Evolutionary conservation across 1,140 invertebrate genomes (phyloP), one percentile per base, ranked within the genome.

Genomic region (Bombus sylvicola): DNA sequence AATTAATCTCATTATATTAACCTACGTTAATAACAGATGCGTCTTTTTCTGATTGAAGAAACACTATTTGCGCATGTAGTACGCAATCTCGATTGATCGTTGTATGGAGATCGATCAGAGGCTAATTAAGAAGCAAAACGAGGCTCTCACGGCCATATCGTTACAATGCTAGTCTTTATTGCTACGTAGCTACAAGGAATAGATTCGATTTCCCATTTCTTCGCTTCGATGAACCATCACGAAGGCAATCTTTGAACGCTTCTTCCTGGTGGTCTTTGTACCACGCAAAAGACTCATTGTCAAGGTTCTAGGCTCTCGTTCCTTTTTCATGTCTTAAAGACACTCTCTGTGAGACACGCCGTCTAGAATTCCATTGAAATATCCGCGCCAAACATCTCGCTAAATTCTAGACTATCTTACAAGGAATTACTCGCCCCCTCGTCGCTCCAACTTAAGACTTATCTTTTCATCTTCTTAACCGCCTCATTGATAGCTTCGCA

Each of bases 181-280:
- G 57, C 81, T 57, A 59, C 73, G 57, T 88, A 75, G 75, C 59
- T 62, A 62, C 59, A n/a, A 71, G 53, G 68, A 43, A 83, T 76
- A 75, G 79, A 79, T 88, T 88, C 76, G 74, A 89, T 88, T 89
- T 81, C 80, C 72, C 80, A 72, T 66, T 85, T 77, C 57, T 88
- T 47, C 87, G 87, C 81, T 90, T 74, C 88, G 89, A 64, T 84
- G 88, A 89, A 80, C 57, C 88, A 84, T 87, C 31, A 64, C 85
- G 81, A 90, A 87, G 85, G 81, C 64, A 74, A 76, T 25, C 81
- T 73, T 81, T 12, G 3, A 81, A n/a, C 34, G 18, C 12, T 25
- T 81, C 34, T 72, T 72, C n/a, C 77, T 47, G 59, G 13, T 62
- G 53, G 57, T 68, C 62, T 79, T 37, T 39, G 12, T 41, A 31